Percentiles rank a stretch among this genome's conserved stretches.
Conservation (phyloP, 2,113 vertebrate species). For the Brachionichthys hirsutus region DNA sequence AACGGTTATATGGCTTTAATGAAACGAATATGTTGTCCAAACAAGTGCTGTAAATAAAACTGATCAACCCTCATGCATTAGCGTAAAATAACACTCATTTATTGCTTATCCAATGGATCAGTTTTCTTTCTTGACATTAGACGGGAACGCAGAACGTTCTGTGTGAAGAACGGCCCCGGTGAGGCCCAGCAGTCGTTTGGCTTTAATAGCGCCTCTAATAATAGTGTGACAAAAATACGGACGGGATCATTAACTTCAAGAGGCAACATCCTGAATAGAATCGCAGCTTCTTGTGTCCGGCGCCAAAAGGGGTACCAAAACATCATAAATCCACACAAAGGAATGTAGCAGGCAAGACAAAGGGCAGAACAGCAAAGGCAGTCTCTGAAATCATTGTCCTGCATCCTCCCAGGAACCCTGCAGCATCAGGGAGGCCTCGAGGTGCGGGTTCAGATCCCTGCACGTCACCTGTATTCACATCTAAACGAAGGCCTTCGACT, state of each 20-base stretch:
- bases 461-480: no score
- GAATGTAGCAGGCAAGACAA: no score
- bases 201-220: constrained; percentile 2
- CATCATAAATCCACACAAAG: no score
- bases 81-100: not conserved
- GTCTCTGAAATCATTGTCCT: no score
- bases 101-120: not conserved
- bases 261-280: not conserved
- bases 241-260: constrained; percentile 30
- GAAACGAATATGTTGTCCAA: constrained; percentile 2
- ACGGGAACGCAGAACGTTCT: constrained; percentile 8
- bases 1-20: not conserved
- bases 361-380: no score
- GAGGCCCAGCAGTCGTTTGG: constrained; percentile 11
- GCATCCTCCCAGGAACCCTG: no score
- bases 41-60: not conserved
- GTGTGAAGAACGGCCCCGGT: not conserved
- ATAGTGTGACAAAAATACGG: constrained; percentile 40
- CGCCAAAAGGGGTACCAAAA: no score
- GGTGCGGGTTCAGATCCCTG: no score
- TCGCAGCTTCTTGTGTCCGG: not conserved
- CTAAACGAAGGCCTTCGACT: no score
- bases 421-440: no score
- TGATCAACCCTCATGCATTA: not conserved
- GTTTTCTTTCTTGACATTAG: not conserved